phyloP scores from a whole-genome alignment of 2,797 vertebrate species.

The Cyprinodon diabolis region DNA sequence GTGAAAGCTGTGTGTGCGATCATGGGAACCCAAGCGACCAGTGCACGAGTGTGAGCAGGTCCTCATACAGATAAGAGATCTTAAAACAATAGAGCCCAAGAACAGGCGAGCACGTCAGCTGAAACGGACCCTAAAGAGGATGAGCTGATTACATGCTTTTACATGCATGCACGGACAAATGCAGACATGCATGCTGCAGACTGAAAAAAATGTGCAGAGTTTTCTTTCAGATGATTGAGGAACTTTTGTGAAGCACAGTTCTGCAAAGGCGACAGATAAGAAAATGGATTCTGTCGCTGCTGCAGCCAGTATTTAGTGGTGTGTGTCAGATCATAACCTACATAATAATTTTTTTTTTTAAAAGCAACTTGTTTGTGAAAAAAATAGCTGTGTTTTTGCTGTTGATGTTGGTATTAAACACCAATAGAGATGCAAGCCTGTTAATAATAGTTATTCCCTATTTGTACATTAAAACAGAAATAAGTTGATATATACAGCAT shows the following conservation, averaged over 20 bases:
- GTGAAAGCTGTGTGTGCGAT: slow-evolving; percentile 28
- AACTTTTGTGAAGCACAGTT: background rate
- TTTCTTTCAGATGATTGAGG: background rate
- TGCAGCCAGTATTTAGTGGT: background rate
- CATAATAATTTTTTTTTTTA: too few species aligned
- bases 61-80: slow-evolving; percentile 62
- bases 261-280: background rate
- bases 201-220: background rate
- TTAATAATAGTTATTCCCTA: too few species aligned
- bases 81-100: slow-evolving; percentile 63
- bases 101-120: slow-evolving; percentile 34
- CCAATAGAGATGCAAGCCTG: background rate
- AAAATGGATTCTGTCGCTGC: background rate
- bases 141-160: slow-evolving; percentile 41
- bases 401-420: background rate
- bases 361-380: background rate
- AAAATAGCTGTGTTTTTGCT: background rate
- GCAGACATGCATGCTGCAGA: slow-evolving; percentile 4
- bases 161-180: slow-evolving; percentile 26
- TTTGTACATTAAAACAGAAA: too few species aligned
- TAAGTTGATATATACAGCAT: too few species aligned
- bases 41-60: slow-evolving; percentile 25
- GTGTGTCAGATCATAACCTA: background rate
- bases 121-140: slow-evolving; percentile 34
- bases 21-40: slow-evolving; percentile 8